Conservation (phyloP, 1,140 invertebrate genomes). For the Heliconius eleuchia region DNA sequence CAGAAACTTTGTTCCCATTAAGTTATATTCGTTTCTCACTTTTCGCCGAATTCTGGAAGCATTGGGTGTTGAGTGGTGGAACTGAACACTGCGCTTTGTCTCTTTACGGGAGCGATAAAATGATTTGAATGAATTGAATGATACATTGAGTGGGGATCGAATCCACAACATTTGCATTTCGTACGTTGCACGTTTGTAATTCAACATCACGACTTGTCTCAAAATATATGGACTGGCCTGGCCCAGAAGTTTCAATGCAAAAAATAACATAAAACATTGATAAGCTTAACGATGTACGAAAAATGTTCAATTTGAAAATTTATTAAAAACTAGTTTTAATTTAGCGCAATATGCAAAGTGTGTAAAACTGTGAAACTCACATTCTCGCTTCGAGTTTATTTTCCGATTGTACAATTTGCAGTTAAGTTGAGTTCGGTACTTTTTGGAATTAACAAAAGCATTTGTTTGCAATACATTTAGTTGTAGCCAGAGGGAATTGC, state of each 20-base stretch:
- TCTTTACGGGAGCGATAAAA: too few relatives aligned
- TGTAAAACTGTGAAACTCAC: conserved; percentile 34
- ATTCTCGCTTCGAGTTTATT: conserved; percentile 50
- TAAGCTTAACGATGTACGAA: not conserved
- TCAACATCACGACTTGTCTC: too few relatives aligned
- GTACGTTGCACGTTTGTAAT: too few relatives aligned
- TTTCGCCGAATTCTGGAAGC: too few relatives aligned
- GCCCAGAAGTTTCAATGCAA: not conserved
- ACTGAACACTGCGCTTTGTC: too few relatives aligned
- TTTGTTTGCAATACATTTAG: conserved; percentile 54
- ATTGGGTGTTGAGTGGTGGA: too few relatives aligned
- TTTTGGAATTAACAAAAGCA: conserved; percentile 69
- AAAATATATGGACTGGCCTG: too few relatives aligned
- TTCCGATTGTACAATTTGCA: conserved; percentile 49
- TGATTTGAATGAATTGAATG: too few relatives aligned
- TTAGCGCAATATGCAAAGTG: conserved; percentile 10
- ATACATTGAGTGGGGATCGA: too few relatives aligned
- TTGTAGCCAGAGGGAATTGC: conserved; percentile 44
- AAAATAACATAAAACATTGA: not conserved
- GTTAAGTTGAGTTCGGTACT: conserved; percentile 46
- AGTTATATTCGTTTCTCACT: too few relatives aligned
- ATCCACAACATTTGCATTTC: too few relatives aligned
- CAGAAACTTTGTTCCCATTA: too few relatives aligned
- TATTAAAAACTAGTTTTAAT: conserved; percentile 14
- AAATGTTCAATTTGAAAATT: not conserved